Evolutionary conservation across 2,888 invertebrate genomes (phyloP), one percentile per base, ranked within the genome.

Genomic region (Linyphia triangularis): DNA sequence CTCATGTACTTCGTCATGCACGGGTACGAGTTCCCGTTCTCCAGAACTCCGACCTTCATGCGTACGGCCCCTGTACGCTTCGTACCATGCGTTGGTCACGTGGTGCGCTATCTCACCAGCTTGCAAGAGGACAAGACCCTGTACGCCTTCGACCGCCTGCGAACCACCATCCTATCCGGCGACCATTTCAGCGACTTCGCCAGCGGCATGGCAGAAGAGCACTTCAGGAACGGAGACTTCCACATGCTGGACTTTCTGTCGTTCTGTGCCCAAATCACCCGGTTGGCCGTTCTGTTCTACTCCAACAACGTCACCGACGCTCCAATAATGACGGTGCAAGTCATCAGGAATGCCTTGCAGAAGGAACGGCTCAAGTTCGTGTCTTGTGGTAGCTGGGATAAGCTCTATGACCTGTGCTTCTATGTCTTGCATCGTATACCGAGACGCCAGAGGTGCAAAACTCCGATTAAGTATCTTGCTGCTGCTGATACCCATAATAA

Each of bases 1-100:
- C 57, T 81, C n/a, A 67, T 81, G 70, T 33, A 81, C 22, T 81
- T 81, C 37, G 81, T 81, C 10, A 70, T 81, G 81, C 81, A 70
- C 26, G 81, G 81, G 13, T 70, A 81, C n/a, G 69, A 59, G n/a
- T 24, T 69, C 24, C 81, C 81, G 24, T 81, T 70, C n/a, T 33
- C 81, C 0, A 13, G 69, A 16, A 59, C 69, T 0, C 69, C 67
- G 0, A 51, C 28, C 9, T 65, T 65, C 30, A 30, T 79, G 65
- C 65, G 79, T 1, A n/a, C 22, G 1, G 28, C 43, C 1, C 81
- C 81, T 1, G 37, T 81, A 0, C 69, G 81, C 1, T 81, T 81
- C 26, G 81, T 81, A 0, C 81, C 81, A 0, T 81, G 81, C 40
- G 57, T 81, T 4, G 81, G 81, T 7, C 81, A 81, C 19, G 81